These are phyloP conservation scores for Eupithecia centaureata DNA, from an alignment of 2,888 invertebrate species.

Conservation along the genomic window DNA sequence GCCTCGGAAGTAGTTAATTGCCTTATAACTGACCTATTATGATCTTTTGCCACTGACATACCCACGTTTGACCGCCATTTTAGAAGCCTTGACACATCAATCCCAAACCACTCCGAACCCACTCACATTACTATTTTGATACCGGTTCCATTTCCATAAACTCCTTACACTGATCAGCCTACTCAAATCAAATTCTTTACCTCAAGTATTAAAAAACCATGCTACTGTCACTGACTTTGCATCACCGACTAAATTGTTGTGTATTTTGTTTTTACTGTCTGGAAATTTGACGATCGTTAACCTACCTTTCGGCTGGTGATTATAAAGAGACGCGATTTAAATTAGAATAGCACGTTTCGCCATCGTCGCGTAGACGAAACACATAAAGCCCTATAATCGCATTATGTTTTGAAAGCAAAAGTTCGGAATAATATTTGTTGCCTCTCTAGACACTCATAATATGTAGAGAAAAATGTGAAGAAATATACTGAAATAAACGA, in stretches of 20 bases:
- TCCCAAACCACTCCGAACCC: constrained; percentile 5
- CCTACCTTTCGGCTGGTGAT: constrained; percentile 38
- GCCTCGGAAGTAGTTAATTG: neutral
- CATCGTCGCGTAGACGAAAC: constrained; percentile 41
- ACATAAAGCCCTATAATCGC: constrained; percentile 33
- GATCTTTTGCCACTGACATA: neutral
- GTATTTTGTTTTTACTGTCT: constrained; percentile 1
- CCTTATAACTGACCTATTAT: neutral
- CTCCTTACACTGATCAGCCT: constrained; percentile 1
- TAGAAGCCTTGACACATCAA: constrained; percentile 8
- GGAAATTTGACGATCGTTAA: constrained; percentile 28
- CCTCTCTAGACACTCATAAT: neutral
- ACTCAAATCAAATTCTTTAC: neutral
- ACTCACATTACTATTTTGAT: constrained; percentile 9
- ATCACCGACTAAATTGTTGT: neutral
- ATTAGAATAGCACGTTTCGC: constrained; percentile 40
- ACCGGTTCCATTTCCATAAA: constrained; percentile 5
- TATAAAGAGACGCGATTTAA: constrained; percentile 40
- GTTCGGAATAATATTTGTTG: neutral
- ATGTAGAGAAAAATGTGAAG: neutral
- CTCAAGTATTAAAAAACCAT: neutral
- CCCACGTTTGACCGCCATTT: constrained; percentile 2
- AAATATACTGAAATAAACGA: neutral
- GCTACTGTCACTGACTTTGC: neutral
- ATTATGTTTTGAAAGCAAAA: constrained; percentile 1